These are phyloP conservation scores for Odontophorus gujanensis DNA, from an alignment of 2,113 vertebrate genomes.

Conservation along the genomic window DNA sequence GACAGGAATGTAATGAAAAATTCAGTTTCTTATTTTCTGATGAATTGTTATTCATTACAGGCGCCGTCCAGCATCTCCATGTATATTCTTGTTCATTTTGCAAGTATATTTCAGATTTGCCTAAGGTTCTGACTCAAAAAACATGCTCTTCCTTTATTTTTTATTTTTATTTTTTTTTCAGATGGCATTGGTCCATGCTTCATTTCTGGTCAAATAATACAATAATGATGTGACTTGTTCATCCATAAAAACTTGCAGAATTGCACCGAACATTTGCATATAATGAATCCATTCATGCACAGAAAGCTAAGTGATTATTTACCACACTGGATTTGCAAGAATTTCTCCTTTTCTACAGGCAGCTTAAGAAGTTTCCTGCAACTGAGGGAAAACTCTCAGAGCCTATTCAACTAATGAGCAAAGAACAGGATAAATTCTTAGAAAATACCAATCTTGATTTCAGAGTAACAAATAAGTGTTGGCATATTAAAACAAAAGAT, in stretches of 20 bases:
- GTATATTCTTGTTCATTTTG: slow-evolving; percentile 43
- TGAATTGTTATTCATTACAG: slow-evolving; percentile 32
- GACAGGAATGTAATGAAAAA: slow-evolving; percentile 31
- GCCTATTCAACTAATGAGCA: not conserved
- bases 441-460: not conserved
- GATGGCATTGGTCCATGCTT: slow-evolving; percentile 61
- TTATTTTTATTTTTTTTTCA: not conserved
- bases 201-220: slow-evolving; percentile 68
- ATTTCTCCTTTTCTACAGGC: slow-evolving; percentile 15
- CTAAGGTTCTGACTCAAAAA: slow-evolving; percentile 30
- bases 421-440: not conserved
- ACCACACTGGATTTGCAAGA: slow-evolving; percentile 46
- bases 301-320: slow-evolving; percentile 60
- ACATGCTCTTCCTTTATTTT: not conserved
- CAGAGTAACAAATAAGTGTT: not conserved
- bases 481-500: not conserved
- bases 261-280: slow-evolving; percentile 75
- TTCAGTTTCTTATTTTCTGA: slow-evolving; percentile 53
- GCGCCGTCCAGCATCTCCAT: slow-evolving; percentile 21
- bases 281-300: slow-evolving; percentile 78
- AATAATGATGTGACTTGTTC: slow-evolving; percentile 70
- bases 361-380: slow-evolving; percentile 32
- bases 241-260: slow-evolving; percentile 71
- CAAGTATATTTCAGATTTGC: not conserved
- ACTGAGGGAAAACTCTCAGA: not conserved